These are phyloP conservation scores for Pygmarrhopalites habei DNA, from an alignment of 1,140 invertebrate species.

Conservation along the genomic window DNA sequence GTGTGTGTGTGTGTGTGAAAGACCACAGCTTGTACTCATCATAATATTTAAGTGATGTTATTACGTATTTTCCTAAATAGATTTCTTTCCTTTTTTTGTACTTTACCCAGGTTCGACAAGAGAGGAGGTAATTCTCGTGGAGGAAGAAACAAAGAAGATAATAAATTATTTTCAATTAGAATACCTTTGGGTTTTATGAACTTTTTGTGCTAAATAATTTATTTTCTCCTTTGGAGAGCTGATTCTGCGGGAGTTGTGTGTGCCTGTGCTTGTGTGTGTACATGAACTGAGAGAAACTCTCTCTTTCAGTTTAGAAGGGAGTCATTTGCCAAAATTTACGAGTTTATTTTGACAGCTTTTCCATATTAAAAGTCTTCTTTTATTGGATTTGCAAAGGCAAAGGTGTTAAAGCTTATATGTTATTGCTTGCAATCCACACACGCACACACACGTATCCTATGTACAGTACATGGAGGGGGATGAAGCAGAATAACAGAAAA, in stretches of 20 bases:
- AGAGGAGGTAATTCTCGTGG: no score
- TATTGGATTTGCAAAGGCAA: slow-evolving; percentile 12
- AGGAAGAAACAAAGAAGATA: slow-evolving; percentile 13
- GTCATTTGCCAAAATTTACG: slow-evolving; percentile 13
- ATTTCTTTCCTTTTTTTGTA: no score
- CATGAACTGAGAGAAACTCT: no score
- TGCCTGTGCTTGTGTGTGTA: no score
- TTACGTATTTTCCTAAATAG: no score
- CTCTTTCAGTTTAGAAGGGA: no score
- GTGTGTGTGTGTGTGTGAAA: no score
- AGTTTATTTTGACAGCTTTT: slow-evolving; percentile 12
- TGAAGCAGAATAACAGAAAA: not conserved
- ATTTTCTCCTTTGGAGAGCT: slow-evolving; percentile 14
- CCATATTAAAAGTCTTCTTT: slow-evolving; percentile 12
- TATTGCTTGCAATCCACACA: not conserved
- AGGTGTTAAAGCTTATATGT: slow-evolving; percentile 12
- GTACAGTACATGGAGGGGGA: no score
- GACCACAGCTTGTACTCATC: no score
- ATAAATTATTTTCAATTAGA: slow-evolving; percentile 17
- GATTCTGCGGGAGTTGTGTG: slow-evolving; percentile 4
- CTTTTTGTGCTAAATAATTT: slow-evolving; percentile 15
- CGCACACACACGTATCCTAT: no score
- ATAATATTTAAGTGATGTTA: no score
- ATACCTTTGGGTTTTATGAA: slow-evolving; percentile 16
- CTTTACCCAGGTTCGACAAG: no score